These are phyloP conservation scores for Xestia rhomboidea DNA, from an alignment of 2,888 invertebrate genomes.

Conservation along the genomic window DNA sequence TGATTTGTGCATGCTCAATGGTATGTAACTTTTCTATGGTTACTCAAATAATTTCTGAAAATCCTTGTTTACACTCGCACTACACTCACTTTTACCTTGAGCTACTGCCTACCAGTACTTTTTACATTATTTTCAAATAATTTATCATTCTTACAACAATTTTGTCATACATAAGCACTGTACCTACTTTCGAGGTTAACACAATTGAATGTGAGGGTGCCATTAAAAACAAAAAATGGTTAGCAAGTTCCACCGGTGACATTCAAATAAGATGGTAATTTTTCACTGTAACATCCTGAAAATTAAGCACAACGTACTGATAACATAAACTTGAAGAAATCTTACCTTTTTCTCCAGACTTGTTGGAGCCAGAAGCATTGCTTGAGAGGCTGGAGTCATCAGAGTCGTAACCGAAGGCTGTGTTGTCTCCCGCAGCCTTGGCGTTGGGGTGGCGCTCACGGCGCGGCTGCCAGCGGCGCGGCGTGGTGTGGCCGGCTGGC, in stretches of 20 bases:
- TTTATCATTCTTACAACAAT: constrained; percentile 4
- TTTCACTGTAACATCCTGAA: constrained; percentile 13
- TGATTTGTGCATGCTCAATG: neutral
- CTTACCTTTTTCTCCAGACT: constrained; percentile 86
- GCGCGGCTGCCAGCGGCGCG: constrained; percentile 79
- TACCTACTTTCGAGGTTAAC: constrained; percentile 6
- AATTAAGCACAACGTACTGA: constrained; percentile 7
- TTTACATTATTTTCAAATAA: constrained; percentile 22
- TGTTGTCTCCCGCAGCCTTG: constrained; percentile 75
- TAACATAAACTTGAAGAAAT: constrained; percentile 7
- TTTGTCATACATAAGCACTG: neutral
- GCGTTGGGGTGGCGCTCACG: constrained; percentile 75
- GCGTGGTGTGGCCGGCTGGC: constrained; percentile 73
- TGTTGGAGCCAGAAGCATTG: constrained; percentile 87
- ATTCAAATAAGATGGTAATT: constrained; percentile 6
- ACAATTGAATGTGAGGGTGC: constrained; percentile 29
- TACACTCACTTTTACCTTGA: constrained; percentile 36
- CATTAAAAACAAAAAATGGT: neutral
- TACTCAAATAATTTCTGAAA: constrained; percentile 5
- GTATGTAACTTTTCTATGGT: neutral
- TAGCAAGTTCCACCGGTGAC: neutral
- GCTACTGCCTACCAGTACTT: constrained; percentile 20
- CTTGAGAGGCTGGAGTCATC: constrained; percentile 89
- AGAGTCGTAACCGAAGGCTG: constrained; percentile 87
- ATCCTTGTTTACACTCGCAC: neutral